Percentiles rank a stretch among this genome's conserved stretches.
Conservation (phyloP, 2,797 vertebrate species). For the Crypturellus tataupa region DNA sequence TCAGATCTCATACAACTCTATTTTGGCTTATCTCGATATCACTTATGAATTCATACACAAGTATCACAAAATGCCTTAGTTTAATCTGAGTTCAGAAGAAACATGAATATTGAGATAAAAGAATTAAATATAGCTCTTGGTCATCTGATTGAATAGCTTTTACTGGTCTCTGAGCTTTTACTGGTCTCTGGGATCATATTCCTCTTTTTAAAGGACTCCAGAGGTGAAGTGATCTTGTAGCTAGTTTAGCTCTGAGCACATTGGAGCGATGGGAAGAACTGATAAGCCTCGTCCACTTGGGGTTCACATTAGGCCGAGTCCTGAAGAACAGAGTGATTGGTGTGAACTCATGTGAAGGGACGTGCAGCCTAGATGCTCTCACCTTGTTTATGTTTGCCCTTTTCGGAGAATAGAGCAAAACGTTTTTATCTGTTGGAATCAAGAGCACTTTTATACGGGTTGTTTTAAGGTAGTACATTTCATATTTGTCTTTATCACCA, state of each 20-base stretch:
- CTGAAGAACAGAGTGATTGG: background rate
- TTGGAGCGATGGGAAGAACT: background rate
- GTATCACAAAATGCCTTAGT: background rate
- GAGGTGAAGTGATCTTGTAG: background rate
- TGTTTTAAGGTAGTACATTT: background rate
- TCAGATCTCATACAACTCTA: background rate
- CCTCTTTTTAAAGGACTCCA: background rate
- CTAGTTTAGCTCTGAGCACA: background rate
- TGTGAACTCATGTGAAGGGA: background rate
- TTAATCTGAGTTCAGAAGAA: slow-evolving; percentile 32
- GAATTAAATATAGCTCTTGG: slow-evolving; percentile 30
- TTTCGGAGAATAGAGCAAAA: background rate
- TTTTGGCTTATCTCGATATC: background rate
- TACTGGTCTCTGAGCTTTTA: background rate
- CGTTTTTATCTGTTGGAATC: rapidly evolving
- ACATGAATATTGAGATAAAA: background rate
- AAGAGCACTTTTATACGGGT: background rate
- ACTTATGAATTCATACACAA: background rate
- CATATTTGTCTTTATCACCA: background rate
- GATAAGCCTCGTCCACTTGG: background rate
- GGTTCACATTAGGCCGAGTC: background rate
- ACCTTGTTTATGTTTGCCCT: background rate
- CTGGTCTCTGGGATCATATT: background rate
- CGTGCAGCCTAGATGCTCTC: background rate
- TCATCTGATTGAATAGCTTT: background rate